Percentiles rank a stretch among this genome's conserved stretches.
These are phyloP conservation scores for Bombus pascuorum DNA, from an alignment of 1,140 invertebrate species.

Conservation along the genomic window DNA sequence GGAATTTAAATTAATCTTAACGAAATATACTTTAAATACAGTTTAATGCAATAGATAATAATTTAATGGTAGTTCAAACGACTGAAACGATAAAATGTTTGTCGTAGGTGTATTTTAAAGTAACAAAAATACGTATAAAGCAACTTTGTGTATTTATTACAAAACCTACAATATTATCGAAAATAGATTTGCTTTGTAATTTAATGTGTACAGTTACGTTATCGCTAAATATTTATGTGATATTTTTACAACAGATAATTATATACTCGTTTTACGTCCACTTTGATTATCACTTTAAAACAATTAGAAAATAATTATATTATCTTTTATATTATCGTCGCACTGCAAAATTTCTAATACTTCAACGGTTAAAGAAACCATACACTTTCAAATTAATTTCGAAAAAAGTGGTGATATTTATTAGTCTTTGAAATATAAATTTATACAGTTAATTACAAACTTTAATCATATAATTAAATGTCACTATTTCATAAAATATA, in stretches of 20 bases:
- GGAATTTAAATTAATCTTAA: background rate
- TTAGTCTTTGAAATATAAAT: background rate
- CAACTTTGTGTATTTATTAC: background rate
- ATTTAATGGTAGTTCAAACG: background rate
- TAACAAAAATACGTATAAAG: background rate
- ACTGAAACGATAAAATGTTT: background rate
- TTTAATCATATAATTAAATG: no score
- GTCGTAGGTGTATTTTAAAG: background rate
- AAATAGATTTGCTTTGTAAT: background rate
- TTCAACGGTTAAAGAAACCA: background rate
- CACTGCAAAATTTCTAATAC: background rate
- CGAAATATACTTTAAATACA: background rate
- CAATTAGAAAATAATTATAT: background rate
- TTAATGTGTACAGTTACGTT: background rate
- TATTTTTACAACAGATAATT: background rate
- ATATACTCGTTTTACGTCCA: background rate
- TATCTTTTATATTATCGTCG: background rate
- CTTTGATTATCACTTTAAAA: background rate
- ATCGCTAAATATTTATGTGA: background rate
- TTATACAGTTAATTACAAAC: background rate
- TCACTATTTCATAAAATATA: background rate
- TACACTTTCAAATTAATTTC: background rate
- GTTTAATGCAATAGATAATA: background rate
- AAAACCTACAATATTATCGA: background rate
- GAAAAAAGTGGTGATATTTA: background rate